Evolutionary conservation across 2,888 invertebrate genomes (phyloP).

Genomic region (Scaptomyza tumidula): DNA sequence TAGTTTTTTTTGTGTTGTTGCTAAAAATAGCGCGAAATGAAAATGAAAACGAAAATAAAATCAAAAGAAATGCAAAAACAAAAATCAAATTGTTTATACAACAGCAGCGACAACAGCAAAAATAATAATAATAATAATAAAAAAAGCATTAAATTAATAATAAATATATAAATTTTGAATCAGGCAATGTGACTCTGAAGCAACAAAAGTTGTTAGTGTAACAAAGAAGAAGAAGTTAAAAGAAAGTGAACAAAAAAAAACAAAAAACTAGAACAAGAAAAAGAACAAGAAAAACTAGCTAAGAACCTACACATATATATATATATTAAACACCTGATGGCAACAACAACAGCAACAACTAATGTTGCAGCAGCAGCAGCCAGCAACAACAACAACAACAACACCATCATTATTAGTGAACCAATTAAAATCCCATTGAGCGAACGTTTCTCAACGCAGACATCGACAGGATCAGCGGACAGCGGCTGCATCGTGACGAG

Average conservation of each 20-base stretch:
- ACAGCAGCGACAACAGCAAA: background rate
- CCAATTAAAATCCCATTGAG: slow-evolving; percentile 82
- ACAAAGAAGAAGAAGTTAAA: slow-evolving; percentile 1
- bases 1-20: slow-evolving; percentile 6
- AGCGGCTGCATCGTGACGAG: slow-evolving; percentile 78
- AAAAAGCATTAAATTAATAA: background rate
- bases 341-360: slow-evolving; percentile 71
- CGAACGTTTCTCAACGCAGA: slow-evolving; percentile 82
- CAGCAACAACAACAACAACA: slow-evolving; percentile 29
- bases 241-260: slow-evolving; percentile 28
- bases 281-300: slow-evolving; percentile 20
- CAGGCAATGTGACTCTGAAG: slow-evolving; percentile 75
- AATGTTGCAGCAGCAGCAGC: slow-evolving; percentile 47
- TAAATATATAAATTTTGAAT: background rate
- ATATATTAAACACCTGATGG: slow-evolving; percentile 77
- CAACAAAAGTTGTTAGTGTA: slow-evolving; percentile 38
- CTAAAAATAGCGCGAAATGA: slow-evolving; percentile 52
- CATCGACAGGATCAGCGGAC: slow-evolving; percentile 82
- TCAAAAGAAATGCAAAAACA: slow-evolving; percentile 7
- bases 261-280: slow-evolving; percentile 10
- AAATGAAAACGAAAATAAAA: slow-evolving; percentile 4
- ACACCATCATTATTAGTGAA: slow-evolving; percentile 66
- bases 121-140: background rate
- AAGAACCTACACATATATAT: background rate
- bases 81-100: background rate